Evolutionary conservation across 2,888 invertebrate genomes (phyloP).

Genomic region (Smittia sp.): DNA sequence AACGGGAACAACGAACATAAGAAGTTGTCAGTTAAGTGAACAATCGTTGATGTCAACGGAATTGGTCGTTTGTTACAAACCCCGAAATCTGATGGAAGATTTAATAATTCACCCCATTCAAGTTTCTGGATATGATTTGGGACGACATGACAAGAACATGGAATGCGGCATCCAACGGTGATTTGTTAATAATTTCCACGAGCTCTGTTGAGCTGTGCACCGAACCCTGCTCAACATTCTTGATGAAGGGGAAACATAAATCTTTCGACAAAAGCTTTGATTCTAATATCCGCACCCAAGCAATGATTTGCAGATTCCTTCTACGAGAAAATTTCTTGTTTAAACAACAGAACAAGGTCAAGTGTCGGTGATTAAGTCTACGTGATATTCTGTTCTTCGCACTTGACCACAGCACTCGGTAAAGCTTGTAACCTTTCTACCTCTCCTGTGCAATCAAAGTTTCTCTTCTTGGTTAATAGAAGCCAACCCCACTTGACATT

Average conservation of each 20-base stretch:
- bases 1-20: no score
- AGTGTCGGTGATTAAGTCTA: neutral
- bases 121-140: no score
- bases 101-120: no score
- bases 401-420: neutral
- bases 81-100: no score
- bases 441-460: neutral
- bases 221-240: neutral
- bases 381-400: neutral
- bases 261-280: neutral
- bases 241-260: neutral
- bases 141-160: no score
- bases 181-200: no score
- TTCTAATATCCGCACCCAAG: neutral
- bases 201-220: no score
- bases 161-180: no score
- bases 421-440: neutral
- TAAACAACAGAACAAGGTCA: neutral
- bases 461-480: neutral
- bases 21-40: no score
- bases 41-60: no score
- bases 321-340: neutral
- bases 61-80: no score
- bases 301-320: neutral
- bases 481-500: constrained; percentile 6